These are phyloP conservation scores for Peucedramus taeniatus DNA, from an alignment of 2,113 vertebrate genomes.

Conservation along the genomic window DNA sequence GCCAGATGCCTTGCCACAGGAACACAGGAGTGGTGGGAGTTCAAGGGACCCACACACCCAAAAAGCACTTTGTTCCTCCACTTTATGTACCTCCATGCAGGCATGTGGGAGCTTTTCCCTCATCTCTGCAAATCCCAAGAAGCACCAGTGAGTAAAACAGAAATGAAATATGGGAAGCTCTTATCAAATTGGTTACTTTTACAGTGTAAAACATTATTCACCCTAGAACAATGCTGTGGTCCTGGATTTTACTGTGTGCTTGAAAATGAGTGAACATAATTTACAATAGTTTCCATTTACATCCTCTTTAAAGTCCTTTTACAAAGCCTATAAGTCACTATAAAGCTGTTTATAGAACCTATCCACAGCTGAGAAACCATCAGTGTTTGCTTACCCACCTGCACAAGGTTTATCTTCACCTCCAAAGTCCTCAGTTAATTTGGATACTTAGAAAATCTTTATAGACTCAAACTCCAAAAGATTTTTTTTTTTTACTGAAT, in stretches of 20 bases:
- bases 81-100: fast-evolving
- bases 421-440: neutral
- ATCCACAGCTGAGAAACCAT: neutral
- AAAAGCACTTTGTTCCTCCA: neutral
- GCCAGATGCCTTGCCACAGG: neutral
- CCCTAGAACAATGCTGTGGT: neutral
- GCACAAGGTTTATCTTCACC: neutral
- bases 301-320: neutral
- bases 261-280: neutral
- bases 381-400: neutral
- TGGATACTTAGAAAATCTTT: neutral
- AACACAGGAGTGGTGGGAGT: neutral
- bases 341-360: neutral
- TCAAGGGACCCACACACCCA: neutral
- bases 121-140: neutral
- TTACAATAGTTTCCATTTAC: constrained; percentile 5
- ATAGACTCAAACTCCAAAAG: neutral
- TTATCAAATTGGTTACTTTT: constrained; percentile 10
- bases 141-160: neutral
- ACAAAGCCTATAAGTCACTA: neutral
- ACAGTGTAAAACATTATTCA: neutral
- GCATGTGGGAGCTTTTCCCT: neutral
- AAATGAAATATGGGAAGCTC: constrained; percentile 1
- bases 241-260: neutral
- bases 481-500: neutral